Evolutionary conservation across 2,113 vertebrate genomes (phyloP), one percentile per base, ranked within the genome.

Genomic region (Helogale parvula): DNA sequence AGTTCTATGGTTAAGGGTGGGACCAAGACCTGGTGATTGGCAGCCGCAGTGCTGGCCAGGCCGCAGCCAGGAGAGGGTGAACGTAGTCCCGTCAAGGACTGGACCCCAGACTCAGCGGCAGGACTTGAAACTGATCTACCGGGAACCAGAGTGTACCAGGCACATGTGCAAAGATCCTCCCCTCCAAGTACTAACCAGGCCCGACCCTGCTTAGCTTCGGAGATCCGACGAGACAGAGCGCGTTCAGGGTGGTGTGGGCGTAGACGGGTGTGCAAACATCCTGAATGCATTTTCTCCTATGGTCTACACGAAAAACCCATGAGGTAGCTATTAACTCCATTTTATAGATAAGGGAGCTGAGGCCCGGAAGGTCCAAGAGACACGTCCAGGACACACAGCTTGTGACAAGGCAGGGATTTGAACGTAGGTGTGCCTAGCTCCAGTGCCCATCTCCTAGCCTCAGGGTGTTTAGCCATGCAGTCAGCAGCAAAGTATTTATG

Each of bases 41-140:
- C 8, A 4, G 38, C 76, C 0, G 2, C 9, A 1, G 10, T 41
- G n/a, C 52, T 47, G 5, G 5, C 6, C 5, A 31, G 69, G 17
- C 23, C 7, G 27, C 9, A 0, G 14, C 0, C 19, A 6, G n/a
- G 7, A 31, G 7, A 27, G 15, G 41, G 50, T 25, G 33, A 81
- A 47, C 31, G 2, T 27, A 50, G 50, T 50, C 50, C 50, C 50
- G 65, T 52, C 0, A 10, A 45, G n/a, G 45, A 29, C 60, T 66
- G 47, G 54, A 41, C 71, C 21, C n/a, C 38, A 66, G 52, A 6
- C 17, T 74, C 23, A 23, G 45, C 29, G 23, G 5, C 27, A 27
- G 3, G 72, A 41, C 45, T 72, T 6, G 41, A 74, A 91, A 66
- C 35, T 47, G 54, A 71, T 38, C 57, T 38, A 14, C 10, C 4